Base-by-base conservation (phyloP, 2,888 invertebrate species). In the Leucozona laternaria region DNA sequence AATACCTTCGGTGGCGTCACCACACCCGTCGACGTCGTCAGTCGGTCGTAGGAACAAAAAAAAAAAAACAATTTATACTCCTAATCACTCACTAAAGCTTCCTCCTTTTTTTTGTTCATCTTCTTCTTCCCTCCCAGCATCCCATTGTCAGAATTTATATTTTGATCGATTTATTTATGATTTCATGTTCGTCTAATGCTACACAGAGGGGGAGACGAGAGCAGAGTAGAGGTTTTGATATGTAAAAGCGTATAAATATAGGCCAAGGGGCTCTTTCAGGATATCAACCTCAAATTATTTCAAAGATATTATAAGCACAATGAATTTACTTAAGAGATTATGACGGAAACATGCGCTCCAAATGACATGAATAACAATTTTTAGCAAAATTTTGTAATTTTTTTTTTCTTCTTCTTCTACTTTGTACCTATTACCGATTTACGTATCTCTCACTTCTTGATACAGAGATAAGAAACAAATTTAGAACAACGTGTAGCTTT, bases 351-450 rank as follows among this genome's bases (percentile, higher is more conserved):
- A 82, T 86, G 77, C 77, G 78, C 78, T 82, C 50, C 78, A 81
- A 73, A 81, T 86, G 82, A 82, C 73, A 86, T 73, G 85, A 86
- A 86, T 86, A 82, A 82, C 73, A 86, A 82, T 86, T 70, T 68
- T 77, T 45, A 40, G 4, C 22, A 68, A 22, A 68, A n/a, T 20
- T 45, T 43, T 40, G 40, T 40, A 1, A 62, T 40, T 64, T 25
- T 17, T 53, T n/a, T 22, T 22, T 45, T n/a, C 20, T n/a, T 15
- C 5, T 15, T 5, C 34, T 17, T 5, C 6, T 22, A 5, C 43
- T 20, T 40, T 60, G n/a, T 34, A n/a, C n/a, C n/a, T n/a, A 31
- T 40, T 37, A 37, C 22, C 22, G n/a, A 62, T 25, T 40, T 64
- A 60, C 22, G 17, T 48, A 22, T 34, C 11, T 45, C 10, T 45